A percentile compares a stretch with the other conserved stretches of the same genome.
phyloP scores from a whole-genome alignment of 37 sponge, comb jelly and placozoan species.

The Bolinopsis microptera region DNA sequence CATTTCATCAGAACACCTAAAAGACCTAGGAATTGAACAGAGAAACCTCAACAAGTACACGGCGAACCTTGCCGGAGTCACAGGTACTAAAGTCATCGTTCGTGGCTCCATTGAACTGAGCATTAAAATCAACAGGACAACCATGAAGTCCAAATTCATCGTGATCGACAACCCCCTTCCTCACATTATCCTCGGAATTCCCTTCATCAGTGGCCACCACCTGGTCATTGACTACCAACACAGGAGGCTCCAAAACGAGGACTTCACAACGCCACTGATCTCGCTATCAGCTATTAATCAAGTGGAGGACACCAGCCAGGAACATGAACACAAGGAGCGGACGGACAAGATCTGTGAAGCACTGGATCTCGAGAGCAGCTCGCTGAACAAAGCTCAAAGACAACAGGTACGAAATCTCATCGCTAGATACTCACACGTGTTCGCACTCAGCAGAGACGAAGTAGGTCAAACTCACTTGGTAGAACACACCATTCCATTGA shows the following conservation, averaged over 20 bases:
- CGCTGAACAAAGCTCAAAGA: background rate
- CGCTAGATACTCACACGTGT: background rate
- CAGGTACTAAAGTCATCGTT: background rate
- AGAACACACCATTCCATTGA: slow-evolving; percentile 3
- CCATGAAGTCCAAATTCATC: background rate
- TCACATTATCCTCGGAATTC: background rate
- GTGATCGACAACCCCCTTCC: background rate
- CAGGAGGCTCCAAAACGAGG: background rate
- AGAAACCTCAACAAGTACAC: too few relatives aligned
- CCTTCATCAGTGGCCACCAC: background rate
- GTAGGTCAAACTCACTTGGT: background rate
- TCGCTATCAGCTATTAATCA: background rate
- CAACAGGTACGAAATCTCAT: background rate
- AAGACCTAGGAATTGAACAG: too few relatives aligned
- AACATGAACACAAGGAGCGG: background rate
- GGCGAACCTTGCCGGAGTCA: background rate
- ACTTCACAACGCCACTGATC: background rate
- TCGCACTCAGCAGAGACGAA: background rate
- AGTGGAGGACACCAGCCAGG: background rate
- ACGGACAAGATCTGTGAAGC: background rate
- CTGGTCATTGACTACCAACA: background rate
- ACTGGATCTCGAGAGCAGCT: background rate
- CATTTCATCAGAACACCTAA: too few relatives aligned
- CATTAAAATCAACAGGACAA: background rate
- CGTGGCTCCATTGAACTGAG: background rate